Evolutionary conservation across 2,888 invertebrate species (phyloP), one percentile per base, ranked within the genome.

Genomic region (Aspidiotus rigidus): DNA sequence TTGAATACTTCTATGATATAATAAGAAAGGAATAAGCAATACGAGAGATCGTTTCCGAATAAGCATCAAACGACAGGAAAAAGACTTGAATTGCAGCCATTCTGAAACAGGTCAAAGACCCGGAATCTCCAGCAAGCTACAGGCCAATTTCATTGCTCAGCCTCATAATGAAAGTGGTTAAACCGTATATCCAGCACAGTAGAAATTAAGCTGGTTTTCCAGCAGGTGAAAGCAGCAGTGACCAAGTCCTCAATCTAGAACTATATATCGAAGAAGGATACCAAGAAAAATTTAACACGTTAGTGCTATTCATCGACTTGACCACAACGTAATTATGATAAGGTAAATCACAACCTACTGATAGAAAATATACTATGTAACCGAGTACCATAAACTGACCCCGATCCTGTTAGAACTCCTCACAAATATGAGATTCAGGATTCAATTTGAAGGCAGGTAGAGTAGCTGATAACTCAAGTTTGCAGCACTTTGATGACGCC

Each of bases 71-170:
- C 10, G 28, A 10, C 60, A 9, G 15, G 17, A 28, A 28, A 9
- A 60, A 44, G 11, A 44, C 9, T 11, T 11, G 11, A 8, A 44
- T 44, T 10, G 11, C 49, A 44, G 49, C 11, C 9, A 44, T 16
- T 66, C 72, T 5, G 72, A 73, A 57, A 71, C 66, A 11, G 70
- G 71, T 7, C 70, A 44, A 73, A 61, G 63, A 69, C 10, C 62
- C 69, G 39, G 57, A 63, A 10, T 40, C 53, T 15, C 64, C 71
- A 16, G 70, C 69, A n/a, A 72, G 60, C 69, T 73, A 70, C 61
- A 71, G 72, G 11, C 70, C 73, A 17, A 69, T 73, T 7, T 72
- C 72, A 7, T 62, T 73, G 13, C 67, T 73, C 49, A 69, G 72
- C 69, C 72, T 69, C 15, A 15, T 62, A 40, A 69, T 60, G 11